These are phyloP conservation scores for Drosophila melanocephala DNA, from an alignment of 2,888 invertebrate species.

Conservation along the genomic window DNA sequence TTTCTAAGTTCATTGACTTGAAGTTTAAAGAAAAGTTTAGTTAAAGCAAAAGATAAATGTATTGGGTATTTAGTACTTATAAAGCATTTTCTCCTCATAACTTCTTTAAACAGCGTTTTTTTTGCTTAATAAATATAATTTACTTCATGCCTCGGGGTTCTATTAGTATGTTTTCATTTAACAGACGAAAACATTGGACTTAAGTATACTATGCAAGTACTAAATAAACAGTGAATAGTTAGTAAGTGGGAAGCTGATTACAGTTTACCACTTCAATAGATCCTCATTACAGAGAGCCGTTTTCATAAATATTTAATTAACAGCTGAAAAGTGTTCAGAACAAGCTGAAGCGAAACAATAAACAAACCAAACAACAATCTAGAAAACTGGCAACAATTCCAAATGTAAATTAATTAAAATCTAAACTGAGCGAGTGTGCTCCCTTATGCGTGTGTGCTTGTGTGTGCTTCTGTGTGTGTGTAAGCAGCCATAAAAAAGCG, in stretches of 20 bases:
- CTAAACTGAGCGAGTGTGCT: conserved; percentile 10
- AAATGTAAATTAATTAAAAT: conserved; percentile 69
- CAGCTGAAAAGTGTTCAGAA: conserved; percentile 20
- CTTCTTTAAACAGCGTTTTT: too few species aligned
- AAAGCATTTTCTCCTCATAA: background rate
- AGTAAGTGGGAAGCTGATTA: background rate
- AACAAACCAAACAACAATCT: conserved; percentile 27
- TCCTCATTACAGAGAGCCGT: background rate
- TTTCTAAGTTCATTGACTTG: background rate
- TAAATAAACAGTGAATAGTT: background rate
- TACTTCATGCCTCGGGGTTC: too few species aligned
- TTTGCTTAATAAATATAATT: background rate
- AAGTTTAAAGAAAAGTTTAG: background rate
- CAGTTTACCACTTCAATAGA: background rate
- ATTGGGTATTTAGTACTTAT: background rate
- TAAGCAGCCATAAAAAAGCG: conserved; percentile 19
- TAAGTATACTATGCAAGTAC: background rate
- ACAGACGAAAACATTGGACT: background rate
- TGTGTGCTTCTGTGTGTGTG: conserved; percentile 5
- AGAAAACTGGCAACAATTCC: conserved; percentile 41
- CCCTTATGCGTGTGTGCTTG: background rate
- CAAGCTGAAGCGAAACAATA: conserved; percentile 40
- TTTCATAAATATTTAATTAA: conserved; percentile 31
- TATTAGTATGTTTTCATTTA: background rate
- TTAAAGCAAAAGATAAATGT: background rate